Conservation (phyloP, 2,113 vertebrate genomes). For the Podarcis muralis region DNA sequence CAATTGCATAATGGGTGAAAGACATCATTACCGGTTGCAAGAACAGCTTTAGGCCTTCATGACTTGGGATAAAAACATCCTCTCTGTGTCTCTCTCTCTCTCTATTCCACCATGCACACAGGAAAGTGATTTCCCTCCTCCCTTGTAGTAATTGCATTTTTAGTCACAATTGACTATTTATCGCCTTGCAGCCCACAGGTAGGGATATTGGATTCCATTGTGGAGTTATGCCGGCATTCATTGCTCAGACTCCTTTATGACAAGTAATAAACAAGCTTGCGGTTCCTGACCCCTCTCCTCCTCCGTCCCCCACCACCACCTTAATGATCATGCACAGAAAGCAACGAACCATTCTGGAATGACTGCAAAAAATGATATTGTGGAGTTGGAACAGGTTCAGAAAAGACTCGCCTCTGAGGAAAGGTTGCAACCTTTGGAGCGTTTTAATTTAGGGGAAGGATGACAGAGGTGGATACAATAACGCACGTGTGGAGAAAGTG, state of each 20-base stretch:
- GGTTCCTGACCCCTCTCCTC: neutral
- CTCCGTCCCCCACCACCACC: conserved; percentile 11
- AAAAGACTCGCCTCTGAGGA: no score
- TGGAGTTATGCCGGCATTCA: conserved; percentile 55
- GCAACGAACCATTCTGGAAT: no score
- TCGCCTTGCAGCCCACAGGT: conserved; percentile 62
- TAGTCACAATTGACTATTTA: conserved; percentile 61
- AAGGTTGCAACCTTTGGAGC: no score
- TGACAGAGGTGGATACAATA: no score
- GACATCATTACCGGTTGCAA: conserved; percentile 32
- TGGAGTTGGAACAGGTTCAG: no score
- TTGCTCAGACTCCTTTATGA: conserved; percentile 56
- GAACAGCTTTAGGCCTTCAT: conserved; percentile 40
- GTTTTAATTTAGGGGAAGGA: no score
- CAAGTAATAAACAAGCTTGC: conserved; percentile 27
- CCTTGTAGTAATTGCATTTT: conserved; percentile 66
- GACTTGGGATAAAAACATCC: conserved; percentile 43
- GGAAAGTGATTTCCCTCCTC: conserved; percentile 39
- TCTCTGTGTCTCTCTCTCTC: conserved; percentile 5
- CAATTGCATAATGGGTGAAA: conserved; percentile 32
- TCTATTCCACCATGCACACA: conserved; percentile 40
- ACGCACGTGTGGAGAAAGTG: no score
- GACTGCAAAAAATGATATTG: no score
- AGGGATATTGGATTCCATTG: conserved; percentile 56
- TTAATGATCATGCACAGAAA: neutral